These are phyloP conservation scores for Phenganax subtilis DNA, from an alignment of 92 coral and sea anemone genomes.

Conservation along the genomic window DNA sequence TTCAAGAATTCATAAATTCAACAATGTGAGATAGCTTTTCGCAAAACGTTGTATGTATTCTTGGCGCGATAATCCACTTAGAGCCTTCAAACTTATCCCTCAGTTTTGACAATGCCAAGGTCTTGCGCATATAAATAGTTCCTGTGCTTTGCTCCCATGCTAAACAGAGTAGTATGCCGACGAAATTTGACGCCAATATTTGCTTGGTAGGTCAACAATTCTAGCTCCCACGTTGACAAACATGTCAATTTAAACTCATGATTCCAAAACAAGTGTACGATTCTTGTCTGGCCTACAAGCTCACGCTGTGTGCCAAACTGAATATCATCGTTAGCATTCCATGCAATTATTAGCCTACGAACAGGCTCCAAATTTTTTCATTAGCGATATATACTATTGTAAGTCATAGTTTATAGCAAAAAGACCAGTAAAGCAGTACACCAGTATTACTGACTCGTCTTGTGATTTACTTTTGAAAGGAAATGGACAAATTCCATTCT, in stretches of 20 bases:
- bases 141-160: background rate
- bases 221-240: constrained; percentile 17
- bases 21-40: background rate
- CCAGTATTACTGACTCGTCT: no score
- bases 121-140: background rate
- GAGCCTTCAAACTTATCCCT: background rate
- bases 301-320: background rate
- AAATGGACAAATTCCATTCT: no score
- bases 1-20: no score
- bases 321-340: background rate
- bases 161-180: background rate
- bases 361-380: background rate
- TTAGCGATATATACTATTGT: no score
- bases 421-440: no score
- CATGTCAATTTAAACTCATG: background rate
- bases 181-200: background rate
- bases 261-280: background rate
- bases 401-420: no score
- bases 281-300: background rate
- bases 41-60: background rate
- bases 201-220: constrained; percentile 13
- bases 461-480: no score
- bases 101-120: constrained; percentile 10
- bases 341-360: background rate
- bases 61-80: background rate